A percentile compares a stretch with the other conserved stretches of the same genome.
phyloP scores from a whole-genome alignment of 1,140 invertebrate genomes.

The Drosophila biarmipes region DNA sequence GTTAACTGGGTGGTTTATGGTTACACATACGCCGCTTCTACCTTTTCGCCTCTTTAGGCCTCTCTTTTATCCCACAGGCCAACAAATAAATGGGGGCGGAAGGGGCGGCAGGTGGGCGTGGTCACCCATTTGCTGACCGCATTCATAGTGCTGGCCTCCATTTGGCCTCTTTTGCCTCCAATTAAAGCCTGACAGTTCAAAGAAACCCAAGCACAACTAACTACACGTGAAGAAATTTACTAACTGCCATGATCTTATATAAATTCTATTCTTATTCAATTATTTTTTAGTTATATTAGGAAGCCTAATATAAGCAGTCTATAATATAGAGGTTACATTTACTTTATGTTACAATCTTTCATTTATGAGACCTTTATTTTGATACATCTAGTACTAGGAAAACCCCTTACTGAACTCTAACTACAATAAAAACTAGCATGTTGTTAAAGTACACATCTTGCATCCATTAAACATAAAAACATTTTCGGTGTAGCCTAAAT shows the following conservation, averaged over 20 bases:
- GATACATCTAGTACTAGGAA: no score
- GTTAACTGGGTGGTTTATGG: constrained; percentile 69
- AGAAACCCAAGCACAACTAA: constrained; percentile 19
- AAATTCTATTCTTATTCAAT: no score
- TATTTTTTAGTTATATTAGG: background rate
- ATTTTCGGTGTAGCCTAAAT: constrained; percentile 21
- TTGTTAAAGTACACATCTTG: no score
- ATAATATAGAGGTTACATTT: no score
- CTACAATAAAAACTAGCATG: no score
- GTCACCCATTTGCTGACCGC: constrained; percentile 29
- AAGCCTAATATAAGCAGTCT: no score
- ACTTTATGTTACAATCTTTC: no score
- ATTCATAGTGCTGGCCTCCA: constrained; percentile 24
- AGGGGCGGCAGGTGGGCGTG: constrained; percentile 32
- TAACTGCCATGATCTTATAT: no score
- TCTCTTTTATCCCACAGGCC: constrained; percentile 62
- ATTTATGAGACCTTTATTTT: no score
- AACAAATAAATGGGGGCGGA: constrained; percentile 64
- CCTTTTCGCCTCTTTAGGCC: constrained; percentile 35
- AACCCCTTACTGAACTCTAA: no score
- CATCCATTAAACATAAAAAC: background rate
- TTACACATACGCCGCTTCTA: constrained; percentile 57
- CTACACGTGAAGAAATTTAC: constrained; percentile 3
- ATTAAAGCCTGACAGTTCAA: constrained; percentile 32
- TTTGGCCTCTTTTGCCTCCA: constrained; percentile 35